phyloP scores from a whole-genome alignment of 2,888 invertebrate species.

The Drymonia ruficornis region DNA sequence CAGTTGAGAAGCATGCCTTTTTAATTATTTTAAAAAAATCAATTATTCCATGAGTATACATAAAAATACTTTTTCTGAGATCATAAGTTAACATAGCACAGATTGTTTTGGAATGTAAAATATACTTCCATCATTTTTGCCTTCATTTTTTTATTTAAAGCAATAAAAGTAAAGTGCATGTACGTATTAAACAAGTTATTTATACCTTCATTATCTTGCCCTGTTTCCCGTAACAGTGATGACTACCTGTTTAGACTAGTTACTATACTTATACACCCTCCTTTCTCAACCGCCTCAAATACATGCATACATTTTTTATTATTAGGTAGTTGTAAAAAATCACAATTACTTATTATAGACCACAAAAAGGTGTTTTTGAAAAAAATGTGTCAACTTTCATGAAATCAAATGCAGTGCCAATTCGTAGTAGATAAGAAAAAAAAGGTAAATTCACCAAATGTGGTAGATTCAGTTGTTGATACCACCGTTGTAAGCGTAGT shows the following conservation, averaged over 20 bases:
- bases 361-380: slow-evolving; percentile 23
- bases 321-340: slow-evolving; percentile 20
- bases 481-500: slow-evolving; percentile 98
- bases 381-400: background rate
- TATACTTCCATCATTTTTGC: background rate
- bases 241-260: too few relatives aligned
- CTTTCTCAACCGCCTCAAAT: too few relatives aligned
- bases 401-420: slow-evolving; percentile 42
- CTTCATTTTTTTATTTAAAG: background rate
- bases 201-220: slow-evolving; percentile 19
- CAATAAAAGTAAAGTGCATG: background rate
- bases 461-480: slow-evolving; percentile 63
- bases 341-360: slow-evolving; percentile 31
- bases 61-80: too few relatives aligned
- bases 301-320: too few relatives aligned
- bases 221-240: slow-evolving; percentile 27
- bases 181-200: background rate
- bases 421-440: slow-evolving; percentile 13
- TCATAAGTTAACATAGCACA: background rate
- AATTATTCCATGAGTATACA: too few relatives aligned
- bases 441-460: slow-evolving; percentile 4
- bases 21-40: too few relatives aligned
- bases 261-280: too few relatives aligned
- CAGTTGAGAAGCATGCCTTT: too few relatives aligned
- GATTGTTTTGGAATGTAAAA: background rate